Evolutionary conservation across 2,888 invertebrate genomes (phyloP), one percentile per base, ranked within the genome.

Genomic region (Aphidoletes aphidimyza): DNA sequence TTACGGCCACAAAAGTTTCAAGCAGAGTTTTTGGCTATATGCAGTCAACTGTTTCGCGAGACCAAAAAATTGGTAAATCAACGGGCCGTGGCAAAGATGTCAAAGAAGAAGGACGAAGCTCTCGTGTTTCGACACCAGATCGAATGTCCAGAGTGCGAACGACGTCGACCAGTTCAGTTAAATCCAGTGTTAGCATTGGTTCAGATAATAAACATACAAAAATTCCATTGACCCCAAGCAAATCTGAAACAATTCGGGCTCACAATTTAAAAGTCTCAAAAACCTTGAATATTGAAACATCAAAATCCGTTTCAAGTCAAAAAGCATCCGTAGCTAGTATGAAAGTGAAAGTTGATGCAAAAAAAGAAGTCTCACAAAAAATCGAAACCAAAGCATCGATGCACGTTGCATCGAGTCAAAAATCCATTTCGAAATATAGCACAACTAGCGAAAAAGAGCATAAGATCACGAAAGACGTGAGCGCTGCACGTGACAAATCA

Each of bases 31-130:
- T 90, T 87, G 91, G 92, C 78, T 93, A 93, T 86, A 93, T 93
- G 93, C 91, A 91, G 86, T 92, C 92, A 0, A 93, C 93, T 36
- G 87, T 93, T 69, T 92, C 93, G 0, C 89, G 92, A 86, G 91
- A 91, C 87, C 89, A 92, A 88, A 92, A 92, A 87, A 90, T 91
- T 69, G 91, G 91, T 17, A 90, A 86, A 84, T 83, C 84, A 26
- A 84, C 49, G n/a, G 34, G 0, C 36, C 8, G 1, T 34, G 34
- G 0, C n/a, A 36, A 84, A 42, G 42, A 47, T n/a, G 87, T 86
- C 88, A 89, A 86, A 84, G 89, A 89, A 45, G 89, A 89, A 85
- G 88, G 89, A 86, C 86, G 88, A 69, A 39, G 85, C 81, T 83
- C 85, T 22, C 85, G 85, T 36, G 84, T 85, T 1, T 39, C 47